phyloP scores from a whole-genome alignment of 1,140 invertebrate genomes.

The Plectus sambesii region DNA sequence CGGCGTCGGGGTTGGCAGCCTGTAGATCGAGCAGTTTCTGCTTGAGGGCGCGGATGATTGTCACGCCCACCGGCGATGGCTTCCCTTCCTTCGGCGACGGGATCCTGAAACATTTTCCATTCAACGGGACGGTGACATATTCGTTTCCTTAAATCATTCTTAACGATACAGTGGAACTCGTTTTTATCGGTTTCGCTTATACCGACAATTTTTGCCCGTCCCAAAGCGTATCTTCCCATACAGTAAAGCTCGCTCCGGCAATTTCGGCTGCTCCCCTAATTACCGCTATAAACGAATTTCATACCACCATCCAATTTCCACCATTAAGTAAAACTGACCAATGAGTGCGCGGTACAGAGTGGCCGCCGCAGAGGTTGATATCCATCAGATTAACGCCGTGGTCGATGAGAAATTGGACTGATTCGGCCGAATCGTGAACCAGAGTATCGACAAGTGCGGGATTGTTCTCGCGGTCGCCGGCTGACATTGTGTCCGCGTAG shows the following conservation, averaged over 20 bases:
- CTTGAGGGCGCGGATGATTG: slow-evolving; percentile 40
- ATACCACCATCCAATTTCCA: no score
- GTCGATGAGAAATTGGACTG: slow-evolving; percentile 38
- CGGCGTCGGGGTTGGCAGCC: slow-evolving; percentile 25
- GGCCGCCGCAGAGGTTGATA: slow-evolving; percentile 46
- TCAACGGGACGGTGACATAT: no score
- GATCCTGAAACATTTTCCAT: slow-evolving; percentile 30
- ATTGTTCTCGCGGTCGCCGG: slow-evolving; percentile 45
- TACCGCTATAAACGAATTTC: no score
- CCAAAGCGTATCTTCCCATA: no score
- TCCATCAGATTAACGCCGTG: slow-evolving; percentile 41
- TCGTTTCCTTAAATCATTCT: no score
- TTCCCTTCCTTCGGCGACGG: slow-evolving; percentile 45
- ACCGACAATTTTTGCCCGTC: no score
- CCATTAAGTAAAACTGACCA: slow-evolving; percentile 27
- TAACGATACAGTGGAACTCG: no score
- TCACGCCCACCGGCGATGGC: slow-evolving; percentile 45
- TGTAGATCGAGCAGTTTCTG: slow-evolving; percentile 27
- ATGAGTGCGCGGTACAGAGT: slow-evolving; percentile 45
- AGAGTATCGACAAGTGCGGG: slow-evolving; percentile 39
- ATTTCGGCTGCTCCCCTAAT: no score
- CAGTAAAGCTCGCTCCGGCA: no score
- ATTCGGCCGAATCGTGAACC: slow-evolving; percentile 34
- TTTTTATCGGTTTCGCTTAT: no score
- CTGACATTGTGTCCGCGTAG: slow-evolving; percentile 41